Base-by-base conservation (phyloP, 2,888 invertebrate species). In the Drosophila kuntzei region DNA sequence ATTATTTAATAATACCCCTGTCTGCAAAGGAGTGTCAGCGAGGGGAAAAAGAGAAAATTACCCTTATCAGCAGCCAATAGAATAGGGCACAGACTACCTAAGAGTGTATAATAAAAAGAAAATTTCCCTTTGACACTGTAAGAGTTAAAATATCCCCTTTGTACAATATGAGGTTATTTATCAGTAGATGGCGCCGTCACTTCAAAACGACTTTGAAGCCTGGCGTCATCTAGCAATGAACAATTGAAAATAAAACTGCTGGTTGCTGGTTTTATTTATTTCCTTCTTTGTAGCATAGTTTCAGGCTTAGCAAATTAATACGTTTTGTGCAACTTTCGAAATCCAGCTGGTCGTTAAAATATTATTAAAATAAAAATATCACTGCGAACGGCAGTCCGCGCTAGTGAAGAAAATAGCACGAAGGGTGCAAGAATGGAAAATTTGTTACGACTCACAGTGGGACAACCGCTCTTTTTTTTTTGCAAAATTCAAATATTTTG, bases 41-140 rank as follows among this genome's bases (percentile, higher is more conserved):
- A 72, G 60, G 69, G 71, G 71, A 22, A 75, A 18, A 44, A 57
- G 57, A 57, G 71, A 75, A 44, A 49, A 54, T 58, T 27, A 6
- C 54, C 50, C 14, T 41, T 2, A n/a, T 37, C 32, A 61, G 39
- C 16, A 49, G 20, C 57, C 57, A 70, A 55, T 70, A 20, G 20
- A 53, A 55, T 32, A n/a, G n/a, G n/a, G 1, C 6, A 25, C 2
- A 22, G 14, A 11, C 3, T 29, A 12, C 18, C 1, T 41, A 57
- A 63, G 63, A 47, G 43, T 12, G n/a, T 25, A 9, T 7, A 4
- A 12, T 18, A 14, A 29, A 5, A 54, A 62, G 63, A 46, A 54
- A 29, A 34, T 3, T 62, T 16, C 44, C 49, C 53, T 34, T 9
- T 5, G 11, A 6, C 2, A 14, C 2, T 18, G 3, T 27, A 12